phyloP scores from a whole-genome alignment of 1,140 invertebrate species.

The Alviniconcha marisindica region DNA sequence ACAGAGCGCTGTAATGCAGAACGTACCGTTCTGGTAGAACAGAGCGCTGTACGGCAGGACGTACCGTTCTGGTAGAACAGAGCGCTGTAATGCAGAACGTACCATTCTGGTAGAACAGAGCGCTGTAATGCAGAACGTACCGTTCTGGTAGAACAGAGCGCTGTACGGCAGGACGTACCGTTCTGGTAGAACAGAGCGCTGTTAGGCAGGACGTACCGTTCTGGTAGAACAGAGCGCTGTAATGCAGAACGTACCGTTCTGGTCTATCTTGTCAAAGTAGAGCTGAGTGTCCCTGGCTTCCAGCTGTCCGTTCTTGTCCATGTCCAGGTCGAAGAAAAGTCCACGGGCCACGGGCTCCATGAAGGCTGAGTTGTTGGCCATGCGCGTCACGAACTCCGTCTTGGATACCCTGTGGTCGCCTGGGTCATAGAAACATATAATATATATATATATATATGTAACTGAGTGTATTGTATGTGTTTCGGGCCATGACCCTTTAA shows the following conservation, averaged over 20 bases:
- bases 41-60: not conserved
- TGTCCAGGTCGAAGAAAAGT: slow-evolving; percentile 50
- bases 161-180: not conserved
- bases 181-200: not conserved
- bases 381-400: slow-evolving; percentile 41
- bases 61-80: not conserved
- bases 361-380: slow-evolving; percentile 37
- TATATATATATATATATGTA: too few species aligned
- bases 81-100: not conserved
- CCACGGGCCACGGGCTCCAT: slow-evolving; percentile 44
- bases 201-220: too few species aligned
- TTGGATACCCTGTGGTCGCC: slow-evolving; percentile 41
- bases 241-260: slow-evolving; percentile 45
- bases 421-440: too few species aligned
- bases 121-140: too few species aligned
- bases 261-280: slow-evolving; percentile 51
- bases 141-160: not conserved
- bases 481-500: too few species aligned
- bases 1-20: not conserved
- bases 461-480: too few species aligned
- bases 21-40: too few species aligned
- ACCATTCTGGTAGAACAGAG: not conserved
- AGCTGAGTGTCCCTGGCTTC: slow-evolving; percentile 38
- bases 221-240: too few species aligned
- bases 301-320: slow-evolving; percentile 43